phyloP scores from a whole-genome alignment of 2,113 vertebrate species.

The Piprites chloris region DNA sequence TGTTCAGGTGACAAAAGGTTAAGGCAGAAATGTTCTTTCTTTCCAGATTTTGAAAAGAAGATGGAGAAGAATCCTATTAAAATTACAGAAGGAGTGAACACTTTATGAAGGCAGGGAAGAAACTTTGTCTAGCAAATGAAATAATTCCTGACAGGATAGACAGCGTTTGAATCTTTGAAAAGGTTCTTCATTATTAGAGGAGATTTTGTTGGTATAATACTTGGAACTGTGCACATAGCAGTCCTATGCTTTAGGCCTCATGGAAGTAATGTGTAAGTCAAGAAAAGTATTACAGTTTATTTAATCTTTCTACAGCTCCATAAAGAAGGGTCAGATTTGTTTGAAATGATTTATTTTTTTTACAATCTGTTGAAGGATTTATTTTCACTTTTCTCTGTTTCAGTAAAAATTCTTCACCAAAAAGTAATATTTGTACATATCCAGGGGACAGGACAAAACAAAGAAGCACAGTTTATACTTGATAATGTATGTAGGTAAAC shows the following conservation, averaged over 20 bases:
- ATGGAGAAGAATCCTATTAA: background rate
- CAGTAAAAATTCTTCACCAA: background rate
- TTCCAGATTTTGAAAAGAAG: background rate
- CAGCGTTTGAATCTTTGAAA: background rate
- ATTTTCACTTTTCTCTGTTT: constrained; percentile 14
- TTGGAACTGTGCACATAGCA: background rate
- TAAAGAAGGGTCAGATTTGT: background rate
- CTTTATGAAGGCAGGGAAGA: background rate
- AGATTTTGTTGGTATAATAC: background rate
- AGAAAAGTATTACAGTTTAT: background rate
- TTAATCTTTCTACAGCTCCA: constrained; percentile 11
- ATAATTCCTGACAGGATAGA: background rate
- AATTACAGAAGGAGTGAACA: background rate
- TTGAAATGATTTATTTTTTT: background rate
- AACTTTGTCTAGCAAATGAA: background rate
- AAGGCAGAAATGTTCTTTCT: background rate
- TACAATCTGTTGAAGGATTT: background rate
- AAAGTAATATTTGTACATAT: background rate
- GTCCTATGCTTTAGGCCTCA: background rate
- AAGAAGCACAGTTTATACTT: background rate
- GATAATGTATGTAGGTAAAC: background rate
- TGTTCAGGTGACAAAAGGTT: background rate
- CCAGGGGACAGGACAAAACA: background rate
- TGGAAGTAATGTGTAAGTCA: background rate
- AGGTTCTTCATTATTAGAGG: background rate